Evolutionary conservation across 2,888 invertebrate species (phyloP).

Genomic region (Spialia ferax): DNA sequence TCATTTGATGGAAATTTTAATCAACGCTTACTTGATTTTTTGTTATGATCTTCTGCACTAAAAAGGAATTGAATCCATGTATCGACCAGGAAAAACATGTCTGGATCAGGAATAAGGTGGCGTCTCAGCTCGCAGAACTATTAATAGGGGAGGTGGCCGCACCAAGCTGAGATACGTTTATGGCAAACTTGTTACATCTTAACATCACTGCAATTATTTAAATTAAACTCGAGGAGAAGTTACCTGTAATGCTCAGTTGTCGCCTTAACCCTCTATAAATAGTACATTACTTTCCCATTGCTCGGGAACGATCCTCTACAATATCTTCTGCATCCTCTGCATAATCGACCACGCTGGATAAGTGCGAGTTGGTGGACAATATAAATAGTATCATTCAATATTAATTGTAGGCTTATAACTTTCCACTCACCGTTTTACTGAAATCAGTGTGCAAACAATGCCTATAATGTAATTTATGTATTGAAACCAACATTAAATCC

Average conservation of each 20-base stretch:
- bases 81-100: conserved; percentile 35
- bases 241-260: too few relatives aligned
- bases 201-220: conserved; percentile 24
- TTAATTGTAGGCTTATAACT: neutral
- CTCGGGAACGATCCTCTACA: too few relatives aligned
- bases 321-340: too few relatives aligned
- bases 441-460: conserved; percentile 17
- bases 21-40: conserved; percentile 12
- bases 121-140: conserved; percentile 23
- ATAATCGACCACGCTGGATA: too few relatives aligned
- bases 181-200: conserved; percentile 31
- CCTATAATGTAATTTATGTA: conserved; percentile 27
- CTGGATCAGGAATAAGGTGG: conserved; percentile 24
- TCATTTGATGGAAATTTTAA: conserved; percentile 17
- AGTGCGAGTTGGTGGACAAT: too few relatives aligned
- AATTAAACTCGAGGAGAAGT: too few relatives aligned
- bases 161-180: conserved; percentile 19
- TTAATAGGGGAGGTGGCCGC: conserved; percentile 28
- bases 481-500: conserved; percentile 31
- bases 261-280: too few relatives aligned
- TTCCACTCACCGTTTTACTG: neutral
- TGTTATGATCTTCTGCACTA: conserved; percentile 1
- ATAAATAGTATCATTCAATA: too few relatives aligned
- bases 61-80: conserved; percentile 21
- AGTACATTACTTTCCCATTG: too few relatives aligned